Percentiles rank a stretch among this genome's conserved stretches.
Conservation (phyloP, 2,113 vertebrate species). For the Todiramphus saurophagus region DNA sequence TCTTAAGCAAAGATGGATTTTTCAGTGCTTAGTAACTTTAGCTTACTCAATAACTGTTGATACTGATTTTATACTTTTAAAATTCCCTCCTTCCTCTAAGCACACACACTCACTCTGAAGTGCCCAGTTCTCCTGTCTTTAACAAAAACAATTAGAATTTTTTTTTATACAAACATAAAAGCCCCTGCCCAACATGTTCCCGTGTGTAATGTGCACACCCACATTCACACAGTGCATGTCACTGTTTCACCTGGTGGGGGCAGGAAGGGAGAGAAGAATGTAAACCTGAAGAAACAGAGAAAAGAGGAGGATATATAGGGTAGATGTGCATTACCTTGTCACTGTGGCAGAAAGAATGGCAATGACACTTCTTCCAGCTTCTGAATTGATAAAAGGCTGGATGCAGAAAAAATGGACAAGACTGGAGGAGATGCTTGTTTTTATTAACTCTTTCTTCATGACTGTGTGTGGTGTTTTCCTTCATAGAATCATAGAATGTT, state of each 20-base stretch:
- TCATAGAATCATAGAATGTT: no score
- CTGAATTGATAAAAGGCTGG: not conserved
- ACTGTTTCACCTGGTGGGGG: not conserved
- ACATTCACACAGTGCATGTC: not conserved
- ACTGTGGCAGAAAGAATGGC: not conserved
- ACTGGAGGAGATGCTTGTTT: not conserved
- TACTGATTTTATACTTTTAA: not conserved
- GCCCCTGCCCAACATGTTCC: not conserved
- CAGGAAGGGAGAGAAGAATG: not conserved
- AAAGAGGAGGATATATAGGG: not conserved
- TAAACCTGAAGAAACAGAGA: not conserved
- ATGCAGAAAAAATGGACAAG: not conserved
- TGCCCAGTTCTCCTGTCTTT: not conserved
- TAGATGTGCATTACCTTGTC: not conserved
- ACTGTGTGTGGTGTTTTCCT: not conserved
- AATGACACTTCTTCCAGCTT: not conserved
- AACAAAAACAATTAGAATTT: not conserved
- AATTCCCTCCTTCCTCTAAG: not conserved
- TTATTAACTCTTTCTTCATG: not conserved
- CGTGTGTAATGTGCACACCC: not conserved
- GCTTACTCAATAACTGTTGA: not conserved
- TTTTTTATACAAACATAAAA: not conserved
- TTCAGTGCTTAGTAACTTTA: not conserved
- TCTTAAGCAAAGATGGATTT: not conserved
- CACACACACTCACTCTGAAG: not conserved